Conservation (phyloP, 2,113 vertebrate genomes). For the Syngnathus floridae region DNA sequence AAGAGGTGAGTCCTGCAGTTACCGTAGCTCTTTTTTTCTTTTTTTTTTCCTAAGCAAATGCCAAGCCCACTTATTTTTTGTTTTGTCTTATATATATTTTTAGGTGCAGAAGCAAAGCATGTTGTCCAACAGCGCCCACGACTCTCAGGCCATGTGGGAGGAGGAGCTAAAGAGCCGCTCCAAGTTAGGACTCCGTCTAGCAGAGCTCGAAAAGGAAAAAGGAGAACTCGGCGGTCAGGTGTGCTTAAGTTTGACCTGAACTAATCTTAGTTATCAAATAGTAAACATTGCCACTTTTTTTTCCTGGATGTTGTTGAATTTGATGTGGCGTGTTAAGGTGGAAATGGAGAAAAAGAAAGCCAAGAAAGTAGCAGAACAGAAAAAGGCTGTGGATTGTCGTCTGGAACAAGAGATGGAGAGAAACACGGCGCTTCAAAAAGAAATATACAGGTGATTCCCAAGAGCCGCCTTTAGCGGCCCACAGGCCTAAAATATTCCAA, state of each 20-base stretch:
- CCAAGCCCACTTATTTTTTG: too few relatives aligned
- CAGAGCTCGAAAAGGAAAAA: slow-evolving; percentile 77
- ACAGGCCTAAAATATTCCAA: background rate
- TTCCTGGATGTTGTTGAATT: background rate
- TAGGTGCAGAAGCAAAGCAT: slow-evolving; percentile 77
- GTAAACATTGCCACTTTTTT: background rate
- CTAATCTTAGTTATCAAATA: background rate
- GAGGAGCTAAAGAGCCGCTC: slow-evolving; percentile 78
- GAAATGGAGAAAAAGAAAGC: slow-evolving; percentile 80
- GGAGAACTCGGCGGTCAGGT: slow-evolving; percentile 72
- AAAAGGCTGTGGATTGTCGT: slow-evolving; percentile 69
- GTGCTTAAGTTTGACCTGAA: background rate
- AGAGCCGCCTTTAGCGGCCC: slow-evolving; percentile 11
- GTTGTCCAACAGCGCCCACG: slow-evolving; percentile 72
- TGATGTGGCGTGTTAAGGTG: slow-evolving; percentile 60
- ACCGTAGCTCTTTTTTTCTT: background rate
- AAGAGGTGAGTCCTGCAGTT: slow-evolving; percentile 66
- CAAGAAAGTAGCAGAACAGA: slow-evolving; percentile 77
- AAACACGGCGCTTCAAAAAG: slow-evolving; percentile 82
- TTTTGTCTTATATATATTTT: background rate
- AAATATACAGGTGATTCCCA: slow-evolving; percentile 77
- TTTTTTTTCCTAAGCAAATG: too few relatives aligned
- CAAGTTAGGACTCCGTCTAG: slow-evolving; percentile 71
- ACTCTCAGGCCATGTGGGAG: slow-evolving; percentile 77
- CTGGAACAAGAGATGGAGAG: slow-evolving; percentile 85